Conservation (phyloP, 2,888 invertebrate species). For the Asteroscopus sphinx region DNA sequence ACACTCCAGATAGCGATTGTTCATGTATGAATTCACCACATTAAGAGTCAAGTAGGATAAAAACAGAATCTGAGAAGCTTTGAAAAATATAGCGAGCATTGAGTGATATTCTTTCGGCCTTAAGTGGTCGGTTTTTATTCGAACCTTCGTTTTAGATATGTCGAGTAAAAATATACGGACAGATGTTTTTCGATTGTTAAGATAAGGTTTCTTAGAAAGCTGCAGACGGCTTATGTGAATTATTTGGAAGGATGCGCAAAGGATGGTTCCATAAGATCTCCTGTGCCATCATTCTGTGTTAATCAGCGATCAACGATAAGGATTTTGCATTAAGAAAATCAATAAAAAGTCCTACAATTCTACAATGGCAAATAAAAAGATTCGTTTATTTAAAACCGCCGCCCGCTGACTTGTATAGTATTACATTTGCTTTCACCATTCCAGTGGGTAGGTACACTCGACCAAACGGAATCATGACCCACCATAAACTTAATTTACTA, state of each 20-base stretch:
- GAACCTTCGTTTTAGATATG: conserved; percentile 57
- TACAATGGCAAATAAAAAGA: no score
- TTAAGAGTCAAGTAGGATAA: conserved; percentile 91
- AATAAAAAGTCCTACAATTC: no score
- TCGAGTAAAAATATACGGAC: conserved; percentile 54
- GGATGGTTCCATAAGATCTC: conserved; percentile 21
- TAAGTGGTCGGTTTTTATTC: conserved; percentile 61
- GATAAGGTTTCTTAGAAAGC: conserved; percentile 53
- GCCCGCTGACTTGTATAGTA: no score
- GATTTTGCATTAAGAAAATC: conserved; percentile 6
- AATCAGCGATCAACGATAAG: conserved; percentile 46
- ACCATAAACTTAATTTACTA: no score
- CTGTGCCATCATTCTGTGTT: conserved; percentile 49
- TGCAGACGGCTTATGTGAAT: conserved; percentile 19
- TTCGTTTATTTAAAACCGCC: no score
- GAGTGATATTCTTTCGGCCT: conserved; percentile 79
- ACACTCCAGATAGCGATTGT: conserved; percentile 87
- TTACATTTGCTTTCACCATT: no score
- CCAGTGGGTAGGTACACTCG: no score
- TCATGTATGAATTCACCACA: conserved; percentile 93
- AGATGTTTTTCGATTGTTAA: conserved; percentile 55
- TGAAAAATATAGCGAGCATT: conserved; percentile 82
- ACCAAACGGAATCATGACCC: no score
- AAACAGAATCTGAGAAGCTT: conserved; percentile 87
- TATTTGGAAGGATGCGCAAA: conserved; percentile 21